Percentiles rank a stretch among this genome's conserved stretches.
Evolutionary conservation across 2,113 vertebrate species (phyloP).

Genomic region (Turnix velox): DNA sequence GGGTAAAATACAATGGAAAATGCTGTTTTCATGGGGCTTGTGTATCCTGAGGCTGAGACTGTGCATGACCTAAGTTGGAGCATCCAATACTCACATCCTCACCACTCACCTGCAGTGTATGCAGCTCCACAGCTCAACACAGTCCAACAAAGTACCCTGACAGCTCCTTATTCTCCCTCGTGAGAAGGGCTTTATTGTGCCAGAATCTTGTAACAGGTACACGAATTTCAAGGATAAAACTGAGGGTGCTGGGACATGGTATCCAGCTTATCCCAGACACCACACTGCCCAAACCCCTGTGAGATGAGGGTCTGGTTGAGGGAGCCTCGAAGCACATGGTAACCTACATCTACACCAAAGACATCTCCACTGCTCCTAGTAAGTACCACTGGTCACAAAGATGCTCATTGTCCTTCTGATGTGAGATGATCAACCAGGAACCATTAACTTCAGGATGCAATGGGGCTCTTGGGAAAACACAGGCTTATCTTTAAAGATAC

Average conservation of each 20-base stretch:
- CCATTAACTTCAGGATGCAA: neutral
- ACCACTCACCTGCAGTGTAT: neutral
- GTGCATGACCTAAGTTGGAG: neutral
- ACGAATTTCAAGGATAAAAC: neutral
- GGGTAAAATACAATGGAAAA: neutral
- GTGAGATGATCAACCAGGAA: neutral
- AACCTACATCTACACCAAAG: neutral
- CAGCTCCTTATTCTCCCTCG: neutral
- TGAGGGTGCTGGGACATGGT: neutral
- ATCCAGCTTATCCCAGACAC: neutral
- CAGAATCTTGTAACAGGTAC: neutral
- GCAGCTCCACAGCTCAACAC: neutral
- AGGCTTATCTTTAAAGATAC: neutral
- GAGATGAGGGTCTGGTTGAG: neutral
- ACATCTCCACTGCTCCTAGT: neutral
- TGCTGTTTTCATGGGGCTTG: neutral
- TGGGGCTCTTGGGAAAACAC: neutral
- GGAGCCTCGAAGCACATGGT: neutral
- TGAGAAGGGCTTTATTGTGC: neutral
- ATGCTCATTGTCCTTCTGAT: neutral
- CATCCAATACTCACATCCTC: neutral
- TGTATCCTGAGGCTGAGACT: neutral
- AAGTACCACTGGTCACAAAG: neutral
- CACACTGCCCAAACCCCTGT: neutral
- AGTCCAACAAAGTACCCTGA: neutral